phyloP scores from a whole-genome alignment of 2,888 invertebrate genomes.

The Sinhomidia bicolor region DNA sequence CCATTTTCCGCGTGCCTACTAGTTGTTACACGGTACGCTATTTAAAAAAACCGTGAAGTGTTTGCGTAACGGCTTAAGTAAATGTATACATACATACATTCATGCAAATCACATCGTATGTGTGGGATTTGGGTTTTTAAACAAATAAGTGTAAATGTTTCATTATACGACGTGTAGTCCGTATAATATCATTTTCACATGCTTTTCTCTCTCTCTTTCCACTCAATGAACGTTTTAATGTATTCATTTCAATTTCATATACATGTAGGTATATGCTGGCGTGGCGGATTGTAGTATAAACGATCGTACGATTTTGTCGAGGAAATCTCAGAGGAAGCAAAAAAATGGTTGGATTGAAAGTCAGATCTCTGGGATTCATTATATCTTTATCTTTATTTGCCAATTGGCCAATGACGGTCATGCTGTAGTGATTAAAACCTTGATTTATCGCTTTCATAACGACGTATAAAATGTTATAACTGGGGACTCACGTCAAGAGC shows the following conservation, averaged over 20 bases:
- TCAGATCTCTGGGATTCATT: neutral
- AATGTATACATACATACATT: neutral
- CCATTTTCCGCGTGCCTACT: conserved; percentile 39
- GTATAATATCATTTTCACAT: neutral
- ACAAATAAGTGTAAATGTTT: conserved; percentile 20
- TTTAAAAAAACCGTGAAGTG: conserved; percentile 27
- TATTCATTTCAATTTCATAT: neutral
- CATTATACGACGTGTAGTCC: too few species aligned
- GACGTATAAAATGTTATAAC: neutral
- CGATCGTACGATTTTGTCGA: neutral
- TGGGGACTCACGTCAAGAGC: neutral
- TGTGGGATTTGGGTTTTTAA: conserved; percentile 54
- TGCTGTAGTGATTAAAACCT: conserved; percentile 53
- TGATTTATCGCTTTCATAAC: conserved; percentile 55
- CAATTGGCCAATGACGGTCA: conserved; percentile 43
- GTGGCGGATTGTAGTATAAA: neutral
- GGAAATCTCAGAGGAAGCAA: neutral
- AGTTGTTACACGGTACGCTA: conserved; percentile 12
- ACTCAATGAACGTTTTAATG: neutral
- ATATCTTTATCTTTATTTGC: conserved; percentile 25
- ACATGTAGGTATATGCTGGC: neutral
- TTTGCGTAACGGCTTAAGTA: conserved; percentile 51
- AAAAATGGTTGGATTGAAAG: neutral
- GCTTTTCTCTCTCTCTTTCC: too few species aligned
- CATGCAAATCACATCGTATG: neutral